Evolutionary conservation across 92 coral and sea anemone genomes (phyloP), one percentile per base, ranked within the genome.

Genomic region (Epizoanthus fatuus): DNA sequence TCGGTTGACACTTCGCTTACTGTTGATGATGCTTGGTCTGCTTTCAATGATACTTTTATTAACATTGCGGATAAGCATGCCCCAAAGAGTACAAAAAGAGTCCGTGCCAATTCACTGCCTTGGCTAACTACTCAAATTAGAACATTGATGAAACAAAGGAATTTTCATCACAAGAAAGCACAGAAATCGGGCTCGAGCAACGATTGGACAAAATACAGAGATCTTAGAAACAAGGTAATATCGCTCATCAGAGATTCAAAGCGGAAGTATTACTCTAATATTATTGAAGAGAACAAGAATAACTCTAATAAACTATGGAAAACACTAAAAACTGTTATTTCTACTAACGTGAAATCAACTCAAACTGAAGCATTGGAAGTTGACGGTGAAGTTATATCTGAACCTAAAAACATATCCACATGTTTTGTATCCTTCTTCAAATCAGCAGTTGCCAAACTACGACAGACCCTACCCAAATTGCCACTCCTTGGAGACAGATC

Each of bases 341-440:
- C 35, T 29, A 29, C 35, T 29, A 29, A 29, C 2, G 35, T 2
- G 35, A 79, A 13, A 67, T 12, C 73, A 51, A 55, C 19, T 42
- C 35, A 32, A 5, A 44, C 47, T 39, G 84, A 49, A 39, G 12
- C 74, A 39, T 47, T 59, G 51, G 56, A 79, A 62, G 58, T 74
- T 15, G 72, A 0, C 70, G 60, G 42, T 79, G 87, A 81, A 14
- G 4, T 83, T 16, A 19, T 20, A 29, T 53, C n/a, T 63, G 68
- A 83, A 8, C 81, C 87, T 3, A 67, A 56, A 4, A 69, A 86
- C 38, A 86, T 86, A 20, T 58, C 74, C 22, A 45, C 75, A 40
- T 53, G 84, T 11, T 86, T 86, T 49, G 89, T 77, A 15, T n/a
- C 65, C 9, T 75, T 75, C 38, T 86, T 86, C 47, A 15, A 63